Evolutionary conservation across 2,113 vertebrate species (phyloP).

Genomic region (Ageneiosus marmoratus): DNA sequence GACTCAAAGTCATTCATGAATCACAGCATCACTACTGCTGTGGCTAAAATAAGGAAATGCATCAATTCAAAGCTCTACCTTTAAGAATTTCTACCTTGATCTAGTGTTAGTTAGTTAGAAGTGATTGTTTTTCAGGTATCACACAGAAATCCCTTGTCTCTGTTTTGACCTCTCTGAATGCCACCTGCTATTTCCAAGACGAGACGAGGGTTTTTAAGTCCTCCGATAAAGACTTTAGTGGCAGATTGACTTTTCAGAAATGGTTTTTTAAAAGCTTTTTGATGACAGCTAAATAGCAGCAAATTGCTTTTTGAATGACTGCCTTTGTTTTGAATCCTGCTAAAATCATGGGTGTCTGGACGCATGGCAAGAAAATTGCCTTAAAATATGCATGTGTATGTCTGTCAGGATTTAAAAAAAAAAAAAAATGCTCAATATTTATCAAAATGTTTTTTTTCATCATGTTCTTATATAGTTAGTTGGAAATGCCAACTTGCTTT

Average conservation of each 20-base stretch:
- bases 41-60: neutral
- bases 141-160: constrained; percentile 39
- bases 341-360: constrained; percentile 65
- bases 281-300: constrained; percentile 71
- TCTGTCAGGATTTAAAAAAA: constrained; percentile 13
- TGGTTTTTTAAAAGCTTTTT: constrained; percentile 64
- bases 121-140: constrained; percentile 21
- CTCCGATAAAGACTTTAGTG: constrained; percentile 3
- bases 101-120: neutral
- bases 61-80: neutral
- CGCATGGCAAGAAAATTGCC: constrained; percentile 65
- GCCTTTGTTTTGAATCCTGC: constrained; percentile 68
- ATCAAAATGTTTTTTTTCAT: constrained; percentile 30
- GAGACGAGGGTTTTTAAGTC: neutral
- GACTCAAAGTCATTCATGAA: neutral
- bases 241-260: constrained; percentile 43
- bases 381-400: constrained; percentile 36
- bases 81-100: neutral
- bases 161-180: constrained; percentile 63
- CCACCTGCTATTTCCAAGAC: constrained; percentile 55
- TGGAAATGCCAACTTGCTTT: neutral
- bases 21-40: neutral
- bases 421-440: constrained; percentile 33
- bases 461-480: constrained; percentile 12
- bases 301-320: constrained; percentile 68